Evolutionary conservation across 2,797 vertebrate species (phyloP), one percentile per base, ranked within the genome.

Genomic region (Spheniscus humboldti): DNA sequence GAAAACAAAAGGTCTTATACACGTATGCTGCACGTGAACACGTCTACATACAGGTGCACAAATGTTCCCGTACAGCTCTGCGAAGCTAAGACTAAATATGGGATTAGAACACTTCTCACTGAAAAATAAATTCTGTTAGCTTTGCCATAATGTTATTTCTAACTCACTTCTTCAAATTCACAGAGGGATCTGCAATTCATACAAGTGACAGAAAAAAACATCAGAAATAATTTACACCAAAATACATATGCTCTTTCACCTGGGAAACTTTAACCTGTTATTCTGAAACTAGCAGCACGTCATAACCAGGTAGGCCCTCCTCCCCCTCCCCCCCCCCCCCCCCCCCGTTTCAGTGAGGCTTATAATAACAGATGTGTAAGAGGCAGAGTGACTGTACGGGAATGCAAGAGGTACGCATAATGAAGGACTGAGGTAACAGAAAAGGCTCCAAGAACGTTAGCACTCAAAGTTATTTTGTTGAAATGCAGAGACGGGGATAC

Each of bases 311-410:
- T 33, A n/a, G n/a, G 41, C 16, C 47, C 7, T 11, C 7, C 33
- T 0, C 35, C 6, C 35, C 35, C 35, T 8, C 16, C 23, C 7
- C 33, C 0, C 6, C 16, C 47, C 8, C 15, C 6, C 35, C 0
- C 3, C 13, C 64, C 41, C 3, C 5, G 18, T 39, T 68, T 52
- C 59, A 17, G 57, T 4, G 60, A 45, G 52, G 28, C 37, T 47
- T 22, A 10, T 7, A 13, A 5, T 6, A 47, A 12, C 33, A 30
- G 56, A 27, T 11, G 31, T 25, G 39, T 3, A 20, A 68, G 74
- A 53, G 62, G 62, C 76, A 69, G 59, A 13, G 1, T 20, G 71
- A 47, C 8, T 8, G 18, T 18, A 14, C 16, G 28, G 57, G 35
- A 50, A 28, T 14, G 24, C 48, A 12, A 28, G 28, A 23, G 15